phyloP scores from a whole-genome alignment of 2,797 vertebrate genomes.

The Gymnocypris eckloni region DNA sequence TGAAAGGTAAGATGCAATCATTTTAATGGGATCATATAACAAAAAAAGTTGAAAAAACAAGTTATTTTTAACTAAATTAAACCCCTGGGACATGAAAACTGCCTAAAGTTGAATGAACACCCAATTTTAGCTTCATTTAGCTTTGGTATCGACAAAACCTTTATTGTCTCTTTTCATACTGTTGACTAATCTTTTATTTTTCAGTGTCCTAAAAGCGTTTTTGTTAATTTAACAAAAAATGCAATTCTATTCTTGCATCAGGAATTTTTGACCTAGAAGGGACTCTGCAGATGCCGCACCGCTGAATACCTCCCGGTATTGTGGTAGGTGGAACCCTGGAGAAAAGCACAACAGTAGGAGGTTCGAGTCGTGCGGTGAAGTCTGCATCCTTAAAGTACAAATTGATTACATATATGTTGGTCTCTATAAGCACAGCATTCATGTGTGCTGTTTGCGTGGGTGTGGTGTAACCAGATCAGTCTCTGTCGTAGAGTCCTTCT shows the following conservation, averaged over 20 bases:
- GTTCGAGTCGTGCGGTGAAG: constrained; percentile 18
- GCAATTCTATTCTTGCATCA: not conserved
- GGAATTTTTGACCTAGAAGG: constrained; percentile 11
- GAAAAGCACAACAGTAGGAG: constrained; percentile 47
- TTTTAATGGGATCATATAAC: not conserved
- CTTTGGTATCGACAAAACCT: not conserved
- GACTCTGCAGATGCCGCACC: not conserved
- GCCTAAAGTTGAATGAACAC: not conserved
- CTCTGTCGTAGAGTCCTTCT: constrained; percentile 57
- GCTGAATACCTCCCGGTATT: constrained; percentile 14
- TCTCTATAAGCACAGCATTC: constrained; percentile 43
- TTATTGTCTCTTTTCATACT: not conserved
- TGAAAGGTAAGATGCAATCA: not conserved
- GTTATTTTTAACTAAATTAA: not conserved
- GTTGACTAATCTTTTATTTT: not conserved
- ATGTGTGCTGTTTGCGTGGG: constrained; percentile 45
- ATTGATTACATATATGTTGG: constrained; percentile 58
- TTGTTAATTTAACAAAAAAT: not conserved
- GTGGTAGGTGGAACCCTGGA: constrained; percentile 44
- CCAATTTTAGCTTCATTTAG: not conserved
- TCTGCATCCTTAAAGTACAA: constrained; percentile 52
- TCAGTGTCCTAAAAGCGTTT: not conserved
- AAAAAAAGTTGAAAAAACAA: not conserved
- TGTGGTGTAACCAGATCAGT: constrained; percentile 55
- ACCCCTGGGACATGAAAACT: not conserved